Conservation (phyloP, 2,113 vertebrate species). For the Seriola quinqueradiata region DNA sequence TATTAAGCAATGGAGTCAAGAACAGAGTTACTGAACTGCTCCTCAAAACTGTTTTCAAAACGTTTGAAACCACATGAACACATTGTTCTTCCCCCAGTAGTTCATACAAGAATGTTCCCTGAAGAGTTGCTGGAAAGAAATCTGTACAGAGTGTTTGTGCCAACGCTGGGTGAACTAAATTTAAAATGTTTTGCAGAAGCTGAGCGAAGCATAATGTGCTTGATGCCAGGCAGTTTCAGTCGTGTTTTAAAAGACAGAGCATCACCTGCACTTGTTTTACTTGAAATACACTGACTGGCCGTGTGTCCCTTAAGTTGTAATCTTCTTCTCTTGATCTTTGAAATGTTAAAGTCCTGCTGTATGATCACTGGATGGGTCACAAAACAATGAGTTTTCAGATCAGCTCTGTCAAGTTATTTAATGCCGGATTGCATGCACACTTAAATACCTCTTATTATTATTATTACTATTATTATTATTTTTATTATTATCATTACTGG, state of each 20-base stretch:
- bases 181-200: neutral
- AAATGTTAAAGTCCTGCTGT: neutral
- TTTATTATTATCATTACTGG: neutral
- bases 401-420: neutral
- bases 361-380: neutral
- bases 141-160: conserved; percentile 11
- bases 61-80: neutral
- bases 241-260: neutral
- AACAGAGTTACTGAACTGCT: fast-evolving
- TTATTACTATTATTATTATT: neutral
- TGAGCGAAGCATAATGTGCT: neutral
- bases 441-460: neutral
- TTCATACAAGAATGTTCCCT: conserved; percentile 23
- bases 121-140: neutral
- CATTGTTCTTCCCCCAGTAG: neutral
- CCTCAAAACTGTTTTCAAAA: neutral
- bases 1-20: neutral
- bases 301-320: neutral
- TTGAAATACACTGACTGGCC: neutral
- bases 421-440: neutral
- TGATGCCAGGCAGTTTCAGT: neutral
- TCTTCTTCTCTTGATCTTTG: neutral
- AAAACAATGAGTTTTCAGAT: neutral
- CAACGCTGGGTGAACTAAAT: neutral
- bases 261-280: conserved; percentile 3